Evolutionary conservation across 2,797 vertebrate genomes (phyloP).

Genomic region (Sebastes taczanowskii): DNA sequence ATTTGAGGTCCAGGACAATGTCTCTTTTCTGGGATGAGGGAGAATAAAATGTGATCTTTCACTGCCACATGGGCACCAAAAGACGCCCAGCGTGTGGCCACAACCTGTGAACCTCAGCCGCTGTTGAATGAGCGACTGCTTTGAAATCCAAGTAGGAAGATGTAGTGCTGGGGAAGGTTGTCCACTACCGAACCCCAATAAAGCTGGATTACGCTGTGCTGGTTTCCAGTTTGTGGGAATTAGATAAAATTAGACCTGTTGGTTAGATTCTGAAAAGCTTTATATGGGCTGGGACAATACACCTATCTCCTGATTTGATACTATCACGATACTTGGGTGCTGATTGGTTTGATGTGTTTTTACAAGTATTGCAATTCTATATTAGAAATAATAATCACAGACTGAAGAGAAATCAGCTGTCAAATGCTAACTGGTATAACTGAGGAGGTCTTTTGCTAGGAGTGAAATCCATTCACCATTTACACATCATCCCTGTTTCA

Average conservation of each 20-base stretch:
- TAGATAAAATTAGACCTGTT: background rate
- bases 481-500: background rate
- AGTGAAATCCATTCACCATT: conserved; percentile 11
- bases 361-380: too few species aligned
- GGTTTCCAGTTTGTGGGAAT: background rate
- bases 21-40: conserved; percentile 34
- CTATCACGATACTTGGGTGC: too few species aligned
- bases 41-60: conserved; percentile 49
- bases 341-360: too few species aligned
- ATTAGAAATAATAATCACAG: background rate
- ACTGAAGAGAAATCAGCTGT: conserved; percentile 29
- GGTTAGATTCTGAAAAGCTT: background rate
- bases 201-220: background rate
- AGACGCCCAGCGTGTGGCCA: conserved; percentile 32
- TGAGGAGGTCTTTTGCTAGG: background rate
- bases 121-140: conserved; percentile 20
- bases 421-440: conserved; percentile 11
- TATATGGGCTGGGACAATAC: too few species aligned
- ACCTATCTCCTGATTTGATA: too few species aligned
- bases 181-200: background rate
- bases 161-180: background rate
- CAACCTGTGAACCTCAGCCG: conserved; percentile 31
- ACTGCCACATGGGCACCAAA: conserved; percentile 12
- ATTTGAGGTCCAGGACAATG: conserved; percentile 41
- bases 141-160: conserved; percentile 4